Conservation (phyloP, 2,888 invertebrate species). For the Tipula confusa region DNA sequence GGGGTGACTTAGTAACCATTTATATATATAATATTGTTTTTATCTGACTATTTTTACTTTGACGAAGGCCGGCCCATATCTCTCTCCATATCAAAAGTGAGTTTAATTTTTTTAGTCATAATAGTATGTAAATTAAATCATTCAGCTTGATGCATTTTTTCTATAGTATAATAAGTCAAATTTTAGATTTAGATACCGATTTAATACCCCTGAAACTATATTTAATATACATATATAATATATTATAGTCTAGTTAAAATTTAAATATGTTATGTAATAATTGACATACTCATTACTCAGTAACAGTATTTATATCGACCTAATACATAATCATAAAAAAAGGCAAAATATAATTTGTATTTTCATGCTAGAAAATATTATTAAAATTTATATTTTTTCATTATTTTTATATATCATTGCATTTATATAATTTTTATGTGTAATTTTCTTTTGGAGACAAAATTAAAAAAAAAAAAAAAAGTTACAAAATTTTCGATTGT, state of each 20-base stretch:
- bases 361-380: neutral
- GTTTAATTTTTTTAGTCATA: neutral
- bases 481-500: neutral
- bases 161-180: neutral
- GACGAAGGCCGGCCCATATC: neutral
- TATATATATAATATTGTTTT: neutral
- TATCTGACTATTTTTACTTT: neutral
- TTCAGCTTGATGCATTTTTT: neutral
- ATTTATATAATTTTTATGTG: neutral
- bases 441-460: neutral
- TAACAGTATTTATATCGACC: neutral
- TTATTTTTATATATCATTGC: neutral
- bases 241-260: neutral
- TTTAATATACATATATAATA: neutral
- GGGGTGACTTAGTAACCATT: neutral
- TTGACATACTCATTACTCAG: neutral
- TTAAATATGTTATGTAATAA: neutral
- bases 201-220: neutral
- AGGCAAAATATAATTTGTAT: neutral
- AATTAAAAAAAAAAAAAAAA: neutral
- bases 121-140: neutral
- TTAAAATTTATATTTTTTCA: slow-evolving; percentile 15
- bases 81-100: neutral
- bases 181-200: neutral
- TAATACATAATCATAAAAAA: neutral